phyloP scores from a whole-genome alignment of 2,797 vertebrate genomes.

The Pangasius larnaudii region DNA sequence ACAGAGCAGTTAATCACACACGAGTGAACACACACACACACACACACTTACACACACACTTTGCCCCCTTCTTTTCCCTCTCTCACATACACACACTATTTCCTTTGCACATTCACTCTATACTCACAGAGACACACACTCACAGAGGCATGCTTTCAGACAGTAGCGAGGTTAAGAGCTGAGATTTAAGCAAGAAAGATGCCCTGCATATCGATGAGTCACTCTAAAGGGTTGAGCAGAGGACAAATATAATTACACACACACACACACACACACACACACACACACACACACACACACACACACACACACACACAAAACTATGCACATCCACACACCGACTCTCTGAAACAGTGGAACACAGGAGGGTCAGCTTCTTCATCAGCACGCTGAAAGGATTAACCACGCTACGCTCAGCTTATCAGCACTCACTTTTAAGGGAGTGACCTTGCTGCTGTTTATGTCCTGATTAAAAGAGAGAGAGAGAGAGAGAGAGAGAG shows the following conservation, averaged over 20 bases:
- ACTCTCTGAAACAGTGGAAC: slow-evolving; percentile 26
- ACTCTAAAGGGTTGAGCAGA: slow-evolving; percentile 24
- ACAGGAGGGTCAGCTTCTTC: slow-evolving; percentile 70
- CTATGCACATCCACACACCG: slow-evolving; percentile 34
- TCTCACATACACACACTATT: background rate
- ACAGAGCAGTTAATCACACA: slow-evolving; percentile 61
- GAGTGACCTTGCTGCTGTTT: slow-evolving; percentile 79
- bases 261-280: slow-evolving; percentile 33
- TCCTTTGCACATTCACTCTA: slow-evolving; percentile 7
- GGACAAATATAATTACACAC: slow-evolving; percentile 45
- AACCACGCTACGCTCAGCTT: slow-evolving; percentile 72
- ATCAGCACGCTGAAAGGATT: slow-evolving; percentile 80
- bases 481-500: slow-evolving; percentile 10
- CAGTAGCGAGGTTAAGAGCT: slow-evolving; percentile 26
- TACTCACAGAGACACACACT: slow-evolving; percentile 28
- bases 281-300: slow-evolving; percentile 30
- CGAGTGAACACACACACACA: slow-evolving; percentile 21
- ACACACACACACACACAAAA: slow-evolving; percentile 38
- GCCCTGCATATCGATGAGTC: slow-evolving; percentile 41
- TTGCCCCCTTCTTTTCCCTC: background rate
- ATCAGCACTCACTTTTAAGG: slow-evolving; percentile 72
- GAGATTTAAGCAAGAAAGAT: slow-evolving; percentile 27
- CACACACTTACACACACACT: slow-evolving; percentile 48
- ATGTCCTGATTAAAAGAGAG: slow-evolving; percentile 74
- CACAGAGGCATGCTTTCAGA: slow-evolving; percentile 7